Evolutionary conservation across 1,140 invertebrate species (phyloP), one percentile per base, ranked within the genome.

Genomic region (Brachionus plicatilis): DNA sequence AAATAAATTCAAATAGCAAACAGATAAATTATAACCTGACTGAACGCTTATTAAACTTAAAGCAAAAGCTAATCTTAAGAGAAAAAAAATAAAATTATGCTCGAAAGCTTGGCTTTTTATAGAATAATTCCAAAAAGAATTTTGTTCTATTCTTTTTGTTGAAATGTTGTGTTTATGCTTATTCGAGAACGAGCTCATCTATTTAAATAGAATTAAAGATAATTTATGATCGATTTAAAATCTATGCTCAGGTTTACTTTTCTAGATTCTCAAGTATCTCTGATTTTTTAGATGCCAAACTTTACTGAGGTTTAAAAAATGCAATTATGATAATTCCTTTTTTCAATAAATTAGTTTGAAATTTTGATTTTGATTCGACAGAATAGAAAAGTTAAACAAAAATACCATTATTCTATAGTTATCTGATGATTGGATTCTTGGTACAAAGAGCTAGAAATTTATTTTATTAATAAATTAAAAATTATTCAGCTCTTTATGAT

Each of bases 1-100:
- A 72, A 72, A 72, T 17, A 43, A n/a, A 37, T 72, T 41, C 17
- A 72, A 72, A 72, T 72, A 72, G 41, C 68, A 72, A 72, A 72
- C 68, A 72, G 68, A 72, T 72, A 43, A 68, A 72, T 72, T 72
- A 20, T 72, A 72, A 72, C 68, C 68, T 72, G 68, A 72, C 45
- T 41, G 37, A 72, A 72, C 68, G 68, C 68, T 72, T 72, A 43
- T 43, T 41, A 17, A 20, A 43, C 68, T 43, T 43, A 72, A 47
- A 72, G 27, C 66, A 33, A 68, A 33, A 68, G 24, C 66, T 68
- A 41, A 60, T 68, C 66, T 68, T 68, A 29, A 68, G 66, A 68
- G 20, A 60, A 17, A 33, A 68, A 68, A 68, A 72, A 41, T 20
- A 17, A 72, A 72, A 72, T 72, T 72, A 72, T 72, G 68, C 17